Evolutionary conservation across 2,113 vertebrate genomes (phyloP), one percentile per base, ranked within the genome.

Genomic region (Suncus etruscus): DNA sequence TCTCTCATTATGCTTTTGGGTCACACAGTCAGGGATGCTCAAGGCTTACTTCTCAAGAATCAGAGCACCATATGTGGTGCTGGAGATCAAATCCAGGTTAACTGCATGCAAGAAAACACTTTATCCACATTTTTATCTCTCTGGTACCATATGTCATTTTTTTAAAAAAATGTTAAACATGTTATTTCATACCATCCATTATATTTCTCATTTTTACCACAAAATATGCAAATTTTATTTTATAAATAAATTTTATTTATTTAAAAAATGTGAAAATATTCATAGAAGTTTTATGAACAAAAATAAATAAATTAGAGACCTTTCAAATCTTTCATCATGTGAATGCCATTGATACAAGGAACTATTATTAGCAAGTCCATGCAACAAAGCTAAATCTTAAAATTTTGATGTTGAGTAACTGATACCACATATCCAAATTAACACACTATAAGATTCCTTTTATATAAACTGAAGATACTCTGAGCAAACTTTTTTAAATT

Each of bases 161-260:
- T 51, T 80, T 75, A 72, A 88, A 70, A 72, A 88, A 70, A 86
- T 25, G 14, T 27, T 82, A 82, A 83, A 63, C 1, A 81, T 51
- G 66, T 4, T 15, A 11, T 73, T 12, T 16, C 6, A 65, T 63
- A 82, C 1, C 25, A 69, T 4, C 22, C 18, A 50, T 74, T 54
- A 54, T 29, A 94, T 32, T 93, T 73, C 74, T 65, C 87, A 24
- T 25, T 39, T 32, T 85, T 82, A 65, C 22, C 24, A 39, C 5
- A 77, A 90, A 10, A 58, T 69, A 74, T 6, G 31, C 47, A 85
- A 89, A 68, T 27, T 15, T 58, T 58, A 39, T 39, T 39, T 39
- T 39, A 39, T 3, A 39, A 39, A 39, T 39, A 39, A 39, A 39
- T 39, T 39, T 39, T 39, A 80, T 10, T 69, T 31, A 70, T 58